These are phyloP conservation scores for Ochropleura leucogaster DNA, from an alignment of 2,888 invertebrate genomes.

Conservation along the genomic window DNA sequence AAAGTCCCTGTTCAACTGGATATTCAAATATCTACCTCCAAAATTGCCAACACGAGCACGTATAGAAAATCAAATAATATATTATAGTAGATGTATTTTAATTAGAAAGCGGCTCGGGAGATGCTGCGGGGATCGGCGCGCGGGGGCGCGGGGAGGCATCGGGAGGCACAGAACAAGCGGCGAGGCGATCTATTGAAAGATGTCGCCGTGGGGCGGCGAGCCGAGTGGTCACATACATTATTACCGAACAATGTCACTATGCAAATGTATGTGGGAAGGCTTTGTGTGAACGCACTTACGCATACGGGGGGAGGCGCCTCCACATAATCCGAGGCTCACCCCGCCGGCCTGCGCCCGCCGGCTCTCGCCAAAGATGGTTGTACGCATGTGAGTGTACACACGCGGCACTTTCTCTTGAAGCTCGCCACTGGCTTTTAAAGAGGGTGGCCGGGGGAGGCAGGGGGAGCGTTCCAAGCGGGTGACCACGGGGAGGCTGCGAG, in stretches of 20 bases:
- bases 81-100: constrained; percentile 73
- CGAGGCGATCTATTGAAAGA: constrained; percentile 86
- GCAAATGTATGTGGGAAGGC: constrained; percentile 90
- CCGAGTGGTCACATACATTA: constrained; percentile 90
- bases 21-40: neutral
- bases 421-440: constrained; percentile 91
- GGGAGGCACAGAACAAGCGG: constrained; percentile 71
- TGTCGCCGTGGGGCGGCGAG: constrained; percentile 83
- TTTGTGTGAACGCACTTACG: constrained; percentile 90
- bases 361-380: constrained; percentile 87
- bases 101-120: constrained; percentile 76
- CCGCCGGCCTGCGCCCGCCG: constrained; percentile 78
- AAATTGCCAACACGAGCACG: constrained; percentile 11
- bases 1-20: neutral
- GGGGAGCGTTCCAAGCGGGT: constrained; percentile 88
- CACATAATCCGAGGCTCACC: constrained; percentile 87
- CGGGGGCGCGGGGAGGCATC: constrained; percentile 48
- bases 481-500: constrained; percentile 89
- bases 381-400: constrained; percentile 90
- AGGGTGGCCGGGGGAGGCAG: constrained; percentile 83
- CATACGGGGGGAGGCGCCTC: constrained; percentile 87
- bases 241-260: constrained; percentile 90
- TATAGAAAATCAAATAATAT: constrained; percentile 64
- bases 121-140: constrained; percentile 59
- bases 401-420: constrained; percentile 91